Evolutionary conservation across 2,888 invertebrate genomes (phyloP).

Genomic region (Pantelozetes paolii): DNA sequence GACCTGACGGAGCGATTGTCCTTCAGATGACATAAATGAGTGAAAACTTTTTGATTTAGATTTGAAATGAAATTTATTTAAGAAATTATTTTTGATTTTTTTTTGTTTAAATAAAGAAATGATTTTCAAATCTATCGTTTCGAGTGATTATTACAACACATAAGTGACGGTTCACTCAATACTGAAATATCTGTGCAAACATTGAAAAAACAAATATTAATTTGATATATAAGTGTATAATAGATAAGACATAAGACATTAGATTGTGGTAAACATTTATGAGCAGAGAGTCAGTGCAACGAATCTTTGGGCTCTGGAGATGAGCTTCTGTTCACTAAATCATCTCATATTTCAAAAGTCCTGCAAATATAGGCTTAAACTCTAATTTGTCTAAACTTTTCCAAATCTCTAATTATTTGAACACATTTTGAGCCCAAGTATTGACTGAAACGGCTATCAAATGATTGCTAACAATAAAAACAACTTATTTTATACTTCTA

Average conservation of each 20-base stretch:
- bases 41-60: slow-evolving; percentile 8
- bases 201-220: not conserved
- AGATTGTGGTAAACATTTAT: not conserved
- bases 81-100: no score
- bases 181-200: not conserved
- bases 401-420: no score
- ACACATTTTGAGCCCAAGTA: no score
- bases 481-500: not conserved
- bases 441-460: no score
- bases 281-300: not conserved
- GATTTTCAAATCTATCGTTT: not conserved
- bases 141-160: no score
- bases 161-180: not conserved
- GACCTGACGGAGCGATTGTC: slow-evolving; percentile 3
- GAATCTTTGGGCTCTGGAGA: slow-evolving; percentile 6
- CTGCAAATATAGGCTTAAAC: not conserved
- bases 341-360: slow-evolving; percentile 3
- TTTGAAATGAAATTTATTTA: not conserved
- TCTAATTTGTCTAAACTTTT: no score
- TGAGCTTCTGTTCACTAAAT: slow-evolving; percentile 3
- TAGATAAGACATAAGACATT: not conserved
- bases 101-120: no score
- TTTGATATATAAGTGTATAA: not conserved
- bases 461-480: not conserved
- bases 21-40: not conserved